These are phyloP conservation scores for Phrynocephalus guinanensis DNA, from an alignment of 2,797 vertebrate species.

Conservation along the genomic window DNA sequence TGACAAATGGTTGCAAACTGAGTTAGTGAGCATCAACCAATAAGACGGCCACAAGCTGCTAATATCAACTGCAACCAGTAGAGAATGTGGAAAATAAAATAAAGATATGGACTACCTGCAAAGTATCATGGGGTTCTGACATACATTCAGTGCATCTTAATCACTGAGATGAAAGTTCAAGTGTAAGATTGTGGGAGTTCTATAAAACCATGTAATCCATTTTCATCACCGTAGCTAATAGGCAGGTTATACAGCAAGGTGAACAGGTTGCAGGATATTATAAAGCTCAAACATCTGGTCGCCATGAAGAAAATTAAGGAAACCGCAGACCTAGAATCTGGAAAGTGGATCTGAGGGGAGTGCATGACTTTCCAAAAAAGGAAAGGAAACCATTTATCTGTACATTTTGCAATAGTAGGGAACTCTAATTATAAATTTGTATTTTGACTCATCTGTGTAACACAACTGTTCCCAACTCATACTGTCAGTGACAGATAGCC, in stretches of 20 bases:
- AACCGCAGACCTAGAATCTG: not conserved
- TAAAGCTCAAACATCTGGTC: slow-evolving; percentile 27
- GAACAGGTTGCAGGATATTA: not conserved
- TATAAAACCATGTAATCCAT: slow-evolving; percentile 14
- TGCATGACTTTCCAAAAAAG: too few species aligned
- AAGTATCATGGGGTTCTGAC: not conserved
- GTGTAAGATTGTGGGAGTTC: not conserved
- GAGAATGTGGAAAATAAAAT: not conserved
- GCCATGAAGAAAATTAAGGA: slow-evolving; percentile 34
- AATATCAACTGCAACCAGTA: slow-evolving; percentile 1
- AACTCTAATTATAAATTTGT: not conserved
- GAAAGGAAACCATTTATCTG: not conserved
- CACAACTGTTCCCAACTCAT: not conserved
- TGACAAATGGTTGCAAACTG: not conserved
- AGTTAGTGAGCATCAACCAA: slow-evolving; percentile 40
- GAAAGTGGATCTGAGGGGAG: not conserved
- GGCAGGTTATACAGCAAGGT: slow-evolving; percentile 9
- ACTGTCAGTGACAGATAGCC: not conserved
- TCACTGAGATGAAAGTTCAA: slow-evolving; percentile 9
- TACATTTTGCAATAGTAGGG: slow-evolving; percentile 20
- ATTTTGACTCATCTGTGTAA: not conserved
- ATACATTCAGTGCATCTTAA: not conserved
- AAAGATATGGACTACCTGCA: not conserved
- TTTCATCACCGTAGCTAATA: not conserved
- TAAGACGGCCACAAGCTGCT: not conserved